A percentile compares a stretch with the other conserved stretches of the same genome.
Conservation (phyloP, 1,140 invertebrate species). For the Pseudomyrmex cubaensis region DNA sequence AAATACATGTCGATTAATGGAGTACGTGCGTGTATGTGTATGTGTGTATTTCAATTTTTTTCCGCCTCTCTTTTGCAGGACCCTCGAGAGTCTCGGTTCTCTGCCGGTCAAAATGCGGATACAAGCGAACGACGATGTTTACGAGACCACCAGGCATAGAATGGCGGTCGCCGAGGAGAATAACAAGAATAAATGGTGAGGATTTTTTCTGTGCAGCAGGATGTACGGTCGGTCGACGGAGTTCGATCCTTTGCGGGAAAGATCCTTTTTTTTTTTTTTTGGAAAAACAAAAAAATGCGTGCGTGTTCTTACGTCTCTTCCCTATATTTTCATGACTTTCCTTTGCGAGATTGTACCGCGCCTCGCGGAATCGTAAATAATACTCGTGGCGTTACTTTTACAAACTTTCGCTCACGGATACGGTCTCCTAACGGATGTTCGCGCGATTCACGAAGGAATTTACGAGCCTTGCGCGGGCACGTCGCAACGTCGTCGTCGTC, state of each 20-base stretch:
- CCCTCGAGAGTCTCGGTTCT: conserved; percentile 92
- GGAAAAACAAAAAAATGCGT: not conserved
- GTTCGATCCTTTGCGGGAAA: too few species aligned
- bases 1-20: too few species aligned
- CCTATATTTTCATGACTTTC: not conserved
- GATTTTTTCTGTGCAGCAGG: not conserved
- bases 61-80: conserved; percentile 80
- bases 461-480: conserved; percentile 42
- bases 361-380: conserved; percentile 51
- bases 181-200: conserved; percentile 96
- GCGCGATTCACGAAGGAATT: conserved; percentile 60
- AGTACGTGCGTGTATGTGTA: not conserved
- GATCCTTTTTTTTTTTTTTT: conserved; percentile 9
- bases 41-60: not conserved
- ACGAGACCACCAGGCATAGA: conserved; percentile 94
- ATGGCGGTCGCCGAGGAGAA: conserved; percentile 96
- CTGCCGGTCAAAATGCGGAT: conserved; percentile 94
- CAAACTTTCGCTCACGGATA: conserved; percentile 49
- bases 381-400: conserved; percentile 21
- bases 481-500: not conserved
- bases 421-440: conserved; percentile 38
- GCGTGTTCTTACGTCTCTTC: not conserved
- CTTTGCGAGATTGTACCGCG: not conserved
- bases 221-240: conserved; percentile 1
- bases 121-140: conserved; percentile 97